Base-by-base conservation (phyloP, 2,888 invertebrate genomes). In the Gonocerus acuteangulatus region DNA sequence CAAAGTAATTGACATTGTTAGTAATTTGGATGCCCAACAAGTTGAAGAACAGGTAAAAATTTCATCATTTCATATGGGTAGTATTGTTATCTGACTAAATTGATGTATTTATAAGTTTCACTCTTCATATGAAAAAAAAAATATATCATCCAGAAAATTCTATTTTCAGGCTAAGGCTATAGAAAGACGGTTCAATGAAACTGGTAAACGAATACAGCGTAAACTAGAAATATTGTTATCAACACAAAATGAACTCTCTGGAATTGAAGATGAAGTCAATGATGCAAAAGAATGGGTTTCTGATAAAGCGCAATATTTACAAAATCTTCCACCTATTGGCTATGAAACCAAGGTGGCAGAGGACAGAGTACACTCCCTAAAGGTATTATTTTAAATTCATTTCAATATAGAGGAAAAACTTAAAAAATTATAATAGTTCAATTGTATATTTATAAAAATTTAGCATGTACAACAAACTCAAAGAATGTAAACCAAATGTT, bases 21-120 rank as follows among this genome's bases (percentile, higher is more conserved):
- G 88, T 73, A 91, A 91, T 73, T 77, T 92, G 66, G 93, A 93
- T 72, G 86, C 88, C 0, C 91, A 93, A 72, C 92, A 93, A 76
- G 85, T 93, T 1, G 91, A 92, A 72, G 93, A 93, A 73, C 89
- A 89, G 74, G 80, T 82, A 23, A n/a, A n/a, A n/a, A n/a, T n/a
- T n/a, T n/a, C n/a, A n/a, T n/a, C n/a, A n/a, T n/a, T n/a, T n/a
- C n/a, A 18, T 34, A 13, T 18, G 13, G 19, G 56, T 61, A 48
- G 13, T 27, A 34, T 42, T 27, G n/a, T 32, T 7, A 7, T 34
- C 7, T 27, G 27, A 39, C 15, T 48, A 16, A 42, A 44, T 60
- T 49, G 60, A 47, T 42, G 60, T 34, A n/a, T 15, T 51, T 27
- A 19, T 22, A 56, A 19, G n/a, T 9, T 34, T 7, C 13, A 34